phyloP scores from a whole-genome alignment of 2,888 invertebrate genomes.

The Drosophila lutescens region DNA sequence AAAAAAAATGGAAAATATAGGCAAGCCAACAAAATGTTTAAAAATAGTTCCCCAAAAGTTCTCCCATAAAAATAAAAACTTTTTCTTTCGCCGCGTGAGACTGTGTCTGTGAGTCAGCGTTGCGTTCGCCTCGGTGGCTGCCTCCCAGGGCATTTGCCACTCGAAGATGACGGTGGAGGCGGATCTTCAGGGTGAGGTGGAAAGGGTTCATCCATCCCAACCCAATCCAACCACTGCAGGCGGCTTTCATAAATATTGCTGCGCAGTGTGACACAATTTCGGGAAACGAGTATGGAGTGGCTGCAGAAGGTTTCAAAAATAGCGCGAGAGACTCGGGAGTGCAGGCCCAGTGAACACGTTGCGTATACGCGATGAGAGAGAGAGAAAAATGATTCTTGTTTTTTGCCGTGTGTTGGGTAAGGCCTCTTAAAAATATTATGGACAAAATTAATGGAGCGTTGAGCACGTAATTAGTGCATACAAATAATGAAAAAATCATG shows the following conservation, averaged over 20 bases:
- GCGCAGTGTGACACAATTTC: conserved; percentile 45
- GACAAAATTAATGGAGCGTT: background rate
- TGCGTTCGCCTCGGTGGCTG: conserved; percentile 37
- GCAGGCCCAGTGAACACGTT: conserved; percentile 5
- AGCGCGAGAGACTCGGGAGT: conserved; percentile 24
- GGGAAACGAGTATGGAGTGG: conserved; percentile 22
- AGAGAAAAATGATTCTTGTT: background rate
- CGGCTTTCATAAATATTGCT: conserved; percentile 46
- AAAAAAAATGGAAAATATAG: conserved; percentile 56
- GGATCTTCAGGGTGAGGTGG: conserved; percentile 9
- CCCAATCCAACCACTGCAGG: conserved; percentile 28
- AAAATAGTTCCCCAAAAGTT: conserved; percentile 80
- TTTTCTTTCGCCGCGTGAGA: conserved; percentile 24
- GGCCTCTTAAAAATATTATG: background rate
- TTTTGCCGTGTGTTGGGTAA: background rate
- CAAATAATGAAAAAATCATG: background rate
- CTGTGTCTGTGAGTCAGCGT: conserved; percentile 24
- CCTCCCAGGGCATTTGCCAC: conserved; percentile 70
- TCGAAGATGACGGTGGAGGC: conserved; percentile 32
- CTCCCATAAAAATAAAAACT: conserved; percentile 69
- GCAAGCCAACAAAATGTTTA: conserved; percentile 65
- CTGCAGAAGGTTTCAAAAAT: conserved; percentile 38
- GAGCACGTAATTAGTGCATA: conserved; percentile 13
- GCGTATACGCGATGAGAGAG: conserved; percentile 39
- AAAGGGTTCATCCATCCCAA: background rate